phyloP scores from a whole-genome alignment of 30 jellyfish, hydroid and myxozoan species.

The Aurelia sp. region DNA sequence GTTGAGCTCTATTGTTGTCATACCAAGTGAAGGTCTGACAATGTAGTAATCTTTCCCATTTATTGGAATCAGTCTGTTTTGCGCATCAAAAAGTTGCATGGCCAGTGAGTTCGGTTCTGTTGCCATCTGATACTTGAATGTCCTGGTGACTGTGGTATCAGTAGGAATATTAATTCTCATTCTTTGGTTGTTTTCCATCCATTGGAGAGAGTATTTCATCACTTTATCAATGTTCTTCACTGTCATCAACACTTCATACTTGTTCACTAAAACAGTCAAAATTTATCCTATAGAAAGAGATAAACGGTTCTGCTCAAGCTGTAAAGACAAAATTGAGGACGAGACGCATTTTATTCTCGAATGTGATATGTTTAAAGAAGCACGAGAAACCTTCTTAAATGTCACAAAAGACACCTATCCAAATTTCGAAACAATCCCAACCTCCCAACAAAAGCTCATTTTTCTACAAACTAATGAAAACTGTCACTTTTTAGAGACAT shows the following conservation, averaged over 20 bases:
- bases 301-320: too few relatives aligned
- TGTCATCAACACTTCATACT: background rate
- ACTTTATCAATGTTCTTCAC: conserved; percentile 7
- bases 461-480: too few relatives aligned
- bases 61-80: background rate
- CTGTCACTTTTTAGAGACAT: too few relatives aligned
- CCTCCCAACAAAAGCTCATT: too few relatives aligned
- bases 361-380: too few relatives aligned
- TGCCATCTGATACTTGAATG: background rate
- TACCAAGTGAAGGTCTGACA: background rate
- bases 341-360: too few relatives aligned
- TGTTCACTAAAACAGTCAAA: conserved; percentile 4
- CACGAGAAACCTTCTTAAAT: too few relatives aligned
- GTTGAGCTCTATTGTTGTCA: background rate
- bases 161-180: background rate
- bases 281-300: too few relatives aligned
- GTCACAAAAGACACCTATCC: too few relatives aligned
- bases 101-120: background rate
- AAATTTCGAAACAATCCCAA: too few relatives aligned
- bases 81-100: background rate
- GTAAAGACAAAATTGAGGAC: too few relatives aligned
- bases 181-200: background rate
- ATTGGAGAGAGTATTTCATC: background rate
- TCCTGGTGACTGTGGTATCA: background rate
- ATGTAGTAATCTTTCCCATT: background rate